phyloP scores from a whole-genome alignment of 92 coral and sea anemone genomes.

The Muricea muricata region DNA sequence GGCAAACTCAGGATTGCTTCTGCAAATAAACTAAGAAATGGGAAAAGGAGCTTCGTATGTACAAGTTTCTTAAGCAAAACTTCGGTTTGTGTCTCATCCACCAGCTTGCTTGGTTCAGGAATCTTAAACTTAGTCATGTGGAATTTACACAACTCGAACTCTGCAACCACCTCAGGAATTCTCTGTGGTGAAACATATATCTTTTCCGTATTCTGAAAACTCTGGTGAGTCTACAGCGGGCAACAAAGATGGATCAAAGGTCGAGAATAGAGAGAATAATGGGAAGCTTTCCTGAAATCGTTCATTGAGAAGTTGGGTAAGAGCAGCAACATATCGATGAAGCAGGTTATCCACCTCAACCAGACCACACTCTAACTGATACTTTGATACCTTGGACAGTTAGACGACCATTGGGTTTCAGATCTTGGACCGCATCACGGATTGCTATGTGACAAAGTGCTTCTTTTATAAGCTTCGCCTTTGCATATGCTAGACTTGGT shows the following conservation, averaged over 20 bases:
- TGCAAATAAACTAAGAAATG: neutral
- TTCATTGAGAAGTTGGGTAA: constrained; percentile 39
- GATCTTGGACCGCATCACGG: constrained; percentile 36
- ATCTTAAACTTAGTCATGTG: constrained; percentile 28
- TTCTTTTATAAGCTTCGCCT: constrained; percentile 45
- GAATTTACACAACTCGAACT: no score
- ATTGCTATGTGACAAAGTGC: constrained; percentile 43
- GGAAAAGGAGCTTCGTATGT: neutral
- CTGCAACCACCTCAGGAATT: no score
- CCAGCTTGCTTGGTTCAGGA: constrained; percentile 40
- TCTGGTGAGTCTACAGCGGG: constrained; percentile 34
- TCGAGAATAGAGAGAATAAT: constrained; percentile 39
- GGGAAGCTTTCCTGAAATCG: no score
- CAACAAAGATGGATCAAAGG: constrained; percentile 32
- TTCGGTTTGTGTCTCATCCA: constrained; percentile 35
- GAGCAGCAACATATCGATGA: constrained; percentile 49
- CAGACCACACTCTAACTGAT: no score
- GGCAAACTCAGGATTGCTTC: constrained; percentile 29
- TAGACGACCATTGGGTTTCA: constrained; percentile 40
- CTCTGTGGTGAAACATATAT: no score
- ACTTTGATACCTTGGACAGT: no score
- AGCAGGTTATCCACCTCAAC: no score
- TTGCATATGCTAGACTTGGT: constrained; percentile 34
- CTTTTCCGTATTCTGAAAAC: no score
- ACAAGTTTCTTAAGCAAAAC: neutral